Conservation (phyloP, 2,113 vertebrate genomes). For the Neolamprologus sp. region DNA sequence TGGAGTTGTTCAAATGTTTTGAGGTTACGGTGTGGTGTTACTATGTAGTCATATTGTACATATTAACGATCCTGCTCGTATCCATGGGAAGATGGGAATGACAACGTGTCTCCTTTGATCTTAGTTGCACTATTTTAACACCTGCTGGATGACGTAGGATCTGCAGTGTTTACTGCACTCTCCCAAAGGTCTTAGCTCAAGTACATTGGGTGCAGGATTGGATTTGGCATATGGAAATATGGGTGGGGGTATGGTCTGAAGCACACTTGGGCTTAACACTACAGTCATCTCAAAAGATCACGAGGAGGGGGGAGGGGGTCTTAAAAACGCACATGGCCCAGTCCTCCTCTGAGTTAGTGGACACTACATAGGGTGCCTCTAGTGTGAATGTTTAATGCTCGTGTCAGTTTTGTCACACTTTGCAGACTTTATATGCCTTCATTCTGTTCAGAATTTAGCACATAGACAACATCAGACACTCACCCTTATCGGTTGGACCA, state of each 20-base stretch:
- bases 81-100: neutral
- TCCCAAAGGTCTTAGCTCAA: conserved; percentile 5
- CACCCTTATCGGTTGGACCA: conserved; percentile 35
- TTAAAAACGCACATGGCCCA: conserved; percentile 17
- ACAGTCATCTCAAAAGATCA: conserved; percentile 46
- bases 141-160: conserved; percentile 25
- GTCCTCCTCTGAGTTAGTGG: neutral
- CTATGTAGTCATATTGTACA: neutral
- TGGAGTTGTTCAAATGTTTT: neutral
- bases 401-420: conserved; percentile 1
- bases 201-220: conserved; percentile 7
- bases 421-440: neutral
- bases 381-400: conserved; percentile 53
- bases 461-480: neutral
- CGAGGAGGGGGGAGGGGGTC: neutral
- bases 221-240: neutral
- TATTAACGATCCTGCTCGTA: neutral
- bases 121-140: conserved; percentile 45
- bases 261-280: conserved; percentile 29
- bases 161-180: neutral
- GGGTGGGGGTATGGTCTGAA: neutral
- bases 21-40: neutral
- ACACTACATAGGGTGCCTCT: conserved; percentile 47
- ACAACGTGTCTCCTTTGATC: neutral
- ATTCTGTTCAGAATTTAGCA: conserved; percentile 6